Conservation (phyloP, 2,888 invertebrate genomes). For the Aporophyla nigra region DNA sequence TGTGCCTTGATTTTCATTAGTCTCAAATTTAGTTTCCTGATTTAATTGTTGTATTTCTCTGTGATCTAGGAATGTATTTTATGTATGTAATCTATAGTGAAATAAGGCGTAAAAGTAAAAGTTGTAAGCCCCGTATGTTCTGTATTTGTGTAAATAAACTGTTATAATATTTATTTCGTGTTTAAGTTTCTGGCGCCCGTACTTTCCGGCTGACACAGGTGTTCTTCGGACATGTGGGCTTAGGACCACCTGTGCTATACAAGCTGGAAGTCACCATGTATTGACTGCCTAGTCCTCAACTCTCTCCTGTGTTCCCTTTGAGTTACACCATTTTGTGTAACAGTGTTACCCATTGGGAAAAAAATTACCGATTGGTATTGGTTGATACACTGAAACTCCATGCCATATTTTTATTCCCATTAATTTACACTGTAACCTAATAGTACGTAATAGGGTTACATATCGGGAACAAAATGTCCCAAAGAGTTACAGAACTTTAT, state of each 20-base stretch:
- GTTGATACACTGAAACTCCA: no score
- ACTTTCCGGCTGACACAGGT: neutral
- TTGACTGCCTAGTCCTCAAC: neutral
- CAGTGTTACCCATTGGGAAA: no score
- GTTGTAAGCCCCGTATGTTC: constrained; percentile 64
- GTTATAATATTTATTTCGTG: constrained; percentile 58
- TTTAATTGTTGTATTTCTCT: constrained; percentile 76
- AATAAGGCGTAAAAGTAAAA: constrained; percentile 61
- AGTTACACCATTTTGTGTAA: no score
- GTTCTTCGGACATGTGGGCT: neutral
- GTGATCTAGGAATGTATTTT: constrained; percentile 83
- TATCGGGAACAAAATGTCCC: no score
- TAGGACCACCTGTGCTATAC: neutral
- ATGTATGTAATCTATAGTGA: constrained; percentile 63
- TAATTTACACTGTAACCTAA: no score
- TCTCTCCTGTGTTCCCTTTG: no score
- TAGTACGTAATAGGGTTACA: no score
- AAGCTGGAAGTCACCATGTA: neutral
- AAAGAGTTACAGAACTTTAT: no score
- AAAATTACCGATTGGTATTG: no score
- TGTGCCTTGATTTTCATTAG: constrained; percentile 70
- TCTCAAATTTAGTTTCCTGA: constrained; percentile 55
- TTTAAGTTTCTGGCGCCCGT: neutral
- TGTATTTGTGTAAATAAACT: constrained; percentile 76
- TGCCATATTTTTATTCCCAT: no score